Conservation (phyloP, 2,888 invertebrate genomes). For the Nephrotoma appendiculata region DNA sequence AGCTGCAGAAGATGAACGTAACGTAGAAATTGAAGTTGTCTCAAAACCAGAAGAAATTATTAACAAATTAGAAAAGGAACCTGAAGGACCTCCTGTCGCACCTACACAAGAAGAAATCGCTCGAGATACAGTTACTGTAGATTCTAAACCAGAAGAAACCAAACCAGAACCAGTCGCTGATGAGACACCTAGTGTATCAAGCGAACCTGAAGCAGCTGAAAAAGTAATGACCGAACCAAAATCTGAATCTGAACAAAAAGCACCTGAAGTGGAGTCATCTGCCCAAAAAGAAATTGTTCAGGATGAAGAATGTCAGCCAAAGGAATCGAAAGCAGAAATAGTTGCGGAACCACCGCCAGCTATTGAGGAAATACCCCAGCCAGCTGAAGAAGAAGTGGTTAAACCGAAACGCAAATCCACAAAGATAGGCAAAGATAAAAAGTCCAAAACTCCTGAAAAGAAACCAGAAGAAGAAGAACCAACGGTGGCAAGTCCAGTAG, state of each 20-base stretch:
- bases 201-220: neutral
- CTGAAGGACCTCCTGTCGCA: no score
- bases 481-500: no score
- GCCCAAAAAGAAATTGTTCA: no score
- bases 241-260: no score
- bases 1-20: neutral
- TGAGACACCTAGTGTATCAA: conserved; percentile 3
- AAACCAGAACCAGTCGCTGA: neutral
- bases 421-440: conserved; percentile 6
- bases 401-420: neutral
- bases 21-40: conserved; percentile 8
- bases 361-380: neutral
- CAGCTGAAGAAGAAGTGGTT: neutral
- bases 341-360: neutral
- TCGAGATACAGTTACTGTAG: neutral
- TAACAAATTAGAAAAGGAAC: neutral
- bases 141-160: neutral
- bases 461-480: no score
- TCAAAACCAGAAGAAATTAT: conserved; percentile 9
- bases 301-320: no score
- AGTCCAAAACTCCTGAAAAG: conserved; percentile 1
- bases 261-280: neutral
- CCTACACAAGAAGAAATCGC: no score
- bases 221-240: neutral
- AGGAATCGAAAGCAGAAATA: conserved; percentile 10